phyloP scores from a whole-genome alignment of 2,797 vertebrate genomes.

The Phalanger gymnotis region DNA sequence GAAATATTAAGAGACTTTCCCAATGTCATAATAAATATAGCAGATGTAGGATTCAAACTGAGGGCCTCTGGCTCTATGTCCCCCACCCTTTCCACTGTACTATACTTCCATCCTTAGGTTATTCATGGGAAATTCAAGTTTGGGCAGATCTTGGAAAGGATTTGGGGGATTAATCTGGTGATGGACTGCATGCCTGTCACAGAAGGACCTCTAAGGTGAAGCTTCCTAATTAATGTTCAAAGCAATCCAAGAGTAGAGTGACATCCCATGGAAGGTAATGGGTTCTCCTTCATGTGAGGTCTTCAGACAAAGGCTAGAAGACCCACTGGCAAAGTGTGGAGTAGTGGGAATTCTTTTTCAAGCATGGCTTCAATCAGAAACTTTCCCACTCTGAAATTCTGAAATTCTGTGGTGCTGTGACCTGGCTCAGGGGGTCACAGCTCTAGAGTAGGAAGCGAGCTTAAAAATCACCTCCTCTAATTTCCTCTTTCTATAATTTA shows the following conservation, averaged over 20 bases:
- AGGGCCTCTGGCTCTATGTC: not conserved
- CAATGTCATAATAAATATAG: not conserved
- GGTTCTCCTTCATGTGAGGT: not conserved
- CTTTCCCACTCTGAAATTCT: not conserved
- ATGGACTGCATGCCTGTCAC: not conserved
- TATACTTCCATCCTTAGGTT: not conserved
- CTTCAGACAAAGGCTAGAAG: not conserved
- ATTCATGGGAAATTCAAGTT: not conserved
- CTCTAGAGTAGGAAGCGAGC: not conserved
- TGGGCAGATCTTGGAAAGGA: not conserved
- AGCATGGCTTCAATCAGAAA: not conserved
- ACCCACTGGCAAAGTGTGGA: not conserved
- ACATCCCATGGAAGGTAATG: not conserved
- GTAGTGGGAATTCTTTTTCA: not conserved
- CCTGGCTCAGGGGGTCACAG: not conserved
- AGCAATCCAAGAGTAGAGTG: not conserved
- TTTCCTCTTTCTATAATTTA: not conserved
- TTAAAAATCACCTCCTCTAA: not conserved
- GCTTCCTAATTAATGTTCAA: not conserved
- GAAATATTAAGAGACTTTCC: not conserved
- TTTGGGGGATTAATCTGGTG: not conserved
- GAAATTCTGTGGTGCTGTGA: not conserved
- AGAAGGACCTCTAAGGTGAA: not conserved
- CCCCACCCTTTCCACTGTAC: not conserved
- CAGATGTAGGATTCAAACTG: not conserved